Percentiles rank a stretch among this genome's conserved stretches.
phyloP scores from a whole-genome alignment of 2,797 vertebrate genomes.

The Smutsia gigantea region DNA sequence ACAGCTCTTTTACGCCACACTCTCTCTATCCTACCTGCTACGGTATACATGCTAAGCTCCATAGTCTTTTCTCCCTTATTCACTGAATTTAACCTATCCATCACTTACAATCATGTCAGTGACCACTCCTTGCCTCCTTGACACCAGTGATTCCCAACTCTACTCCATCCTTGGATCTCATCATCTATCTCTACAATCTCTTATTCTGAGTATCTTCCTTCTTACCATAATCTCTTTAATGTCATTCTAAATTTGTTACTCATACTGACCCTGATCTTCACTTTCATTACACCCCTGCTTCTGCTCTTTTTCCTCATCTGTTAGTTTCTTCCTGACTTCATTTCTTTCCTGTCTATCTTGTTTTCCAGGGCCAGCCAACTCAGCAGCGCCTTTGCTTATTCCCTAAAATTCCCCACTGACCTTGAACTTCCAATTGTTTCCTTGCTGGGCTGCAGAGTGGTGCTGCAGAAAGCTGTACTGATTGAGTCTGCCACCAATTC shows the following conservation, averaged over 20 bases:
- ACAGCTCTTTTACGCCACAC: neutral
- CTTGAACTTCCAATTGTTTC: slow-evolving; percentile 65
- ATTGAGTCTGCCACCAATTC: slow-evolving; percentile 50
- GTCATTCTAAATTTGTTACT: neutral
- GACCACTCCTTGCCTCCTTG: neutral
- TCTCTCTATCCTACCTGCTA: neutral
- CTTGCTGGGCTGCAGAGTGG: neutral
- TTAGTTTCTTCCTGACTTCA: neutral
- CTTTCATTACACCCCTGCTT: neutral
- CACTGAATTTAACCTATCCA: neutral
- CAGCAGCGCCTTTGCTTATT: neutral
- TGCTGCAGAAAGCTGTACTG: slow-evolving; percentile 38
- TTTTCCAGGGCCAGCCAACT: neutral
- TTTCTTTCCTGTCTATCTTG: neutral
- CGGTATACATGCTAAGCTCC: neutral
- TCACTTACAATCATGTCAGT: neutral
- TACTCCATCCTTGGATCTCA: neutral
- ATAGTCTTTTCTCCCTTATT: neutral
- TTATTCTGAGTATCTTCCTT: neutral
- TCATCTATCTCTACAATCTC: neutral
- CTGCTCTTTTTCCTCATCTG: neutral
- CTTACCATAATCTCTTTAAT: neutral
- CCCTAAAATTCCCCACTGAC: slow-evolving; percentile 51
- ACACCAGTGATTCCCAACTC: neutral
- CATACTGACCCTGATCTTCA: neutral